phyloP scores from a whole-genome alignment of 2,888 invertebrate genomes.

The Actias luna region DNA sequence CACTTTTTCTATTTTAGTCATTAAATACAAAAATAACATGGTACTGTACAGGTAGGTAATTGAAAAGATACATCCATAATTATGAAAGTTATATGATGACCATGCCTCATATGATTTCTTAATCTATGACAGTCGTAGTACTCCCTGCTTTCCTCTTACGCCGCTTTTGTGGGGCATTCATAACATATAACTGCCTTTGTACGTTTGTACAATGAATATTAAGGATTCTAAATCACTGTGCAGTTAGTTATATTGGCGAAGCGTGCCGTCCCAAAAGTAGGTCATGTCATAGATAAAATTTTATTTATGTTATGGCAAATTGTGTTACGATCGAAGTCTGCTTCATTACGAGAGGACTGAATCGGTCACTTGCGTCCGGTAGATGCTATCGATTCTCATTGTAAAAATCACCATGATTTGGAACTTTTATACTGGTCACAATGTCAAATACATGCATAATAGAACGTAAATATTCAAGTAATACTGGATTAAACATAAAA shows the following conservation, averaged over 20 bases:
- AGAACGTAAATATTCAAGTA: no score
- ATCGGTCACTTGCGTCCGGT: not conserved
- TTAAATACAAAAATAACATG: no score
- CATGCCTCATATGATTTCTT: no score
- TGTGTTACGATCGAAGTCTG: conserved; percentile 10
- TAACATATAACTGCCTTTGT: not conserved
- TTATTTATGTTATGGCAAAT: conserved; percentile 13
- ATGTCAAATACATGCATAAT: no score
- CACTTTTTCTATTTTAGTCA: no score
- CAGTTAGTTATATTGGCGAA: not conserved
- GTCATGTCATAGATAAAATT: conserved; percentile 6
- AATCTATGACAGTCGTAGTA: not conserved
- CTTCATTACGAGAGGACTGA: conserved; percentile 7
- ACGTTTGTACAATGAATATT: not conserved
- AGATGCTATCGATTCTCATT: no score
- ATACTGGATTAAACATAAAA: no score
- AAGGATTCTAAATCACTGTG: not conserved
- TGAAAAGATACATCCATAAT: no score
- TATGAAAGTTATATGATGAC: no score
- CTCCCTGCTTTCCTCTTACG: not conserved
- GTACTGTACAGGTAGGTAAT: no score
- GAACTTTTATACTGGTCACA: no score
- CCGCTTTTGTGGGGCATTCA: not conserved
- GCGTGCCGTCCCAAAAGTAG: conserved; percentile 1
- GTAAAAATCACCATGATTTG: no score